Evolutionary conservation across 1,140 invertebrate genomes (phyloP).

Genomic region (Achatina immaculata): DNA sequence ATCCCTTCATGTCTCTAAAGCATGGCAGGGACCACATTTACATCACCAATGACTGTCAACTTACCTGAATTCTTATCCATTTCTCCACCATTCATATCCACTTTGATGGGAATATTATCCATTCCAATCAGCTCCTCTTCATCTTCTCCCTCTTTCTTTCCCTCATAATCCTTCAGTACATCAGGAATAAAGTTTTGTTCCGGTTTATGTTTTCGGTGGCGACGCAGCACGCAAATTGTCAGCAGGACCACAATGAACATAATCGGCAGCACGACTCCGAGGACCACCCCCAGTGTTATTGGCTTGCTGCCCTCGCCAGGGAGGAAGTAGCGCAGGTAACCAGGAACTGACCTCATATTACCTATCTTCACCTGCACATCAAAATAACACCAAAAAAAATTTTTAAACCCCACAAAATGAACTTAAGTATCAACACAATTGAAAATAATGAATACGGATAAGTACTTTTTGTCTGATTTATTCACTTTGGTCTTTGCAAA

Average conservation of each 20-base stretch:
- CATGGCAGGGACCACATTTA: too few relatives aligned
- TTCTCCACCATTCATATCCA: conserved; percentile 61
- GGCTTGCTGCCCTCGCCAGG: conserved; percentile 52
- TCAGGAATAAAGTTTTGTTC: conserved; percentile 63
- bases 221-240: conserved; percentile 61
- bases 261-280: conserved; percentile 65
- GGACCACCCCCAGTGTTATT: conserved; percentile 62
- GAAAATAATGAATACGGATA: too few relatives aligned
- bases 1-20: too few relatives aligned
- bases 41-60: too few relatives aligned
- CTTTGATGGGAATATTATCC: conserved; percentile 60
- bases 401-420: too few relatives aligned
- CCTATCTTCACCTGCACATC: conserved; percentile 59
- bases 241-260: conserved; percentile 63
- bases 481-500: too few relatives aligned
- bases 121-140: conserved; percentile 50
- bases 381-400: too few relatives aligned
- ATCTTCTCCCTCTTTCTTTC: conserved; percentile 57
- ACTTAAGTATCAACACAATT: too few relatives aligned
- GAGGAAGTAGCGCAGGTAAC: conserved; percentile 59
- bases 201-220: conserved; percentile 63
- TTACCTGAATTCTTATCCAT: conserved; percentile 47
- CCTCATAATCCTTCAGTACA: conserved; percentile 63
- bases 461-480: too few relatives aligned
- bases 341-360: conserved; percentile 53